Evolutionary conservation across 2,797 vertebrate species (phyloP), one percentile per base, ranked within the genome.

Genomic region (Clangula hyemalis): DNA sequence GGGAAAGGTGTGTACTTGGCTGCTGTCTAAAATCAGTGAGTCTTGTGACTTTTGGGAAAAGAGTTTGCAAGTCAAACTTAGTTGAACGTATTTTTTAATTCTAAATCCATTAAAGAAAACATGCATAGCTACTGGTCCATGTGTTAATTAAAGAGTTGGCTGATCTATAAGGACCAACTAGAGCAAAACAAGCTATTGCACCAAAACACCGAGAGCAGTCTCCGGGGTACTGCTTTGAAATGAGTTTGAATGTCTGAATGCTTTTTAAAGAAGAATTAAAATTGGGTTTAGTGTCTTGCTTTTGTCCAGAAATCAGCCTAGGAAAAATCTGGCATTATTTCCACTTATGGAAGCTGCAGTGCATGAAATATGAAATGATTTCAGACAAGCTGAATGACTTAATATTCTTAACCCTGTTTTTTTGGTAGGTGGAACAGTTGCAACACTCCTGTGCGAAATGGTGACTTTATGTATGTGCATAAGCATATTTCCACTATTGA

Each of bases 401-500:
- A 91, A 97, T 93, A 0, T 84, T 96, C 60, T 75, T 77, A 90
- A 91, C 92, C 94, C 90, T 98, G 82, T 99, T 99, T 98, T 98
- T 98, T 98, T 96, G 97, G 94, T 98, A 99, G 99, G 98, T 99
- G 99, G 99, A 99, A 98, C 98, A 98, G 93, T 98, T 98, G 98
- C 98, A 98, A 98, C 98, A 99, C 99, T 85, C 99, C 99, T 88
- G 92, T 99, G 97, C 98, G 98, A 98, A 99, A 98, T 97, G 98
- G 97, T 98, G 99, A 99, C 96, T 99, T 99, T 98, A 98, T 99
- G 99, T 99, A 99, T 97, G 99, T 99, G 98, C 97, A 95, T 91
- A 30, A 97, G 89, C 96, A 73, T 90, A 94, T 60, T 92, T 73
- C 90, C 61, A 14, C 70, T 96, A 65, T 20, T 73, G 38, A 60